Evolutionary conservation across 2,113 vertebrate species (phyloP).

Genomic region (Thunnus maccoyii): DNA sequence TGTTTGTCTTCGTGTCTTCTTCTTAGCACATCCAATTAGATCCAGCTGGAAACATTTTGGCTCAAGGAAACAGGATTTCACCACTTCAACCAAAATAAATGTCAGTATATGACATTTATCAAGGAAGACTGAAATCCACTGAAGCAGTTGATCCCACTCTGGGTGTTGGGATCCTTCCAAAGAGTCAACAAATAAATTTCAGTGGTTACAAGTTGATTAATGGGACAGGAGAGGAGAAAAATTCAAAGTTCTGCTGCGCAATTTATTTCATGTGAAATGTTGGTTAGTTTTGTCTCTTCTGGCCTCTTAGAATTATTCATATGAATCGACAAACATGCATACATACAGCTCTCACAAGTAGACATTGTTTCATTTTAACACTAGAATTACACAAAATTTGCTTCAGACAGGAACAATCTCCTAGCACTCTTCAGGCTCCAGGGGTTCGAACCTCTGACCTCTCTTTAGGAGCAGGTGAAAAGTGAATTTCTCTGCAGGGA

Average conservation of each 20-base stretch:
- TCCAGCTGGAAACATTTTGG: neutral
- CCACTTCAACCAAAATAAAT: neutral
- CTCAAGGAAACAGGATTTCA: neutral
- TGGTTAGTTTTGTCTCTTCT: neutral
- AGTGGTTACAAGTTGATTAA: too few species aligned
- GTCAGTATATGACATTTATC: too few species aligned
- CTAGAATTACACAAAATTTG: neutral
- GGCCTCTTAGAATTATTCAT: neutral
- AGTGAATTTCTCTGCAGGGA: neutral
- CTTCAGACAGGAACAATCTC: too few species aligned
- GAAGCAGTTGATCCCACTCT: neutral
- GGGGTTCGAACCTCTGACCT: too few species aligned
- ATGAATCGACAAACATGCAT: neutral
- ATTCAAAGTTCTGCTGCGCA: neutral
- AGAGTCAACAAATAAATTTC: neutral
- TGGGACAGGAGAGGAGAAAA: too few species aligned
- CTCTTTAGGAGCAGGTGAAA: too few species aligned
- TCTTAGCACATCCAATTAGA: neutral
- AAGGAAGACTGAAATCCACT: neutral
- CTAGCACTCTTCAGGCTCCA: too few species aligned
- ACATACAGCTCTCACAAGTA: neutral
- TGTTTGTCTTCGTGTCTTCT: constrained; percentile 13
- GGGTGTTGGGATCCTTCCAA: neutral
- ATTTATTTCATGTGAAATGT: neutral
- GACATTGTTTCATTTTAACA: neutral